Percentiles rank a stretch among this genome's conserved stretches.
These are phyloP conservation scores for Lagenorhynchus albirostris DNA, from an alignment of 2,113 vertebrate genomes.

Conservation along the genomic window DNA sequence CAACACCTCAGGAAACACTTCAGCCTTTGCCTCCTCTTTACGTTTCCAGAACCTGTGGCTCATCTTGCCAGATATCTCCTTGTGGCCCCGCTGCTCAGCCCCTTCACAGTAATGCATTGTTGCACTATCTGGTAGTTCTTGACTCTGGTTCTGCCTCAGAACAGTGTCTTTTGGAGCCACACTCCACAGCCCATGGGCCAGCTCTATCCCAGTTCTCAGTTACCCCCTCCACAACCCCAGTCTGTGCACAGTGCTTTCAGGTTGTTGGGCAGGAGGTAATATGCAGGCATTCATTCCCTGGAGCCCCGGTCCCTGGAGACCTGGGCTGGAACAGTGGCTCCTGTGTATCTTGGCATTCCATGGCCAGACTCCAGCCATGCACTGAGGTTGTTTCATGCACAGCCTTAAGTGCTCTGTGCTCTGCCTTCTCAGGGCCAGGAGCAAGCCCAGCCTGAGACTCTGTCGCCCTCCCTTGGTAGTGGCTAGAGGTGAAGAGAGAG, in stretches of 20 bases:
- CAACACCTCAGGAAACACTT: background rate
- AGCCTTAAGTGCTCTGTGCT: slow-evolving; percentile 59
- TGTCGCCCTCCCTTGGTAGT: slow-evolving; percentile 59
- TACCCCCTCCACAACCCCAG: slow-evolving; percentile 8
- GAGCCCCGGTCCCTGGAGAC: slow-evolving; percentile 57
- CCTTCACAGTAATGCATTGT: background rate
- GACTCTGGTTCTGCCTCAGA: background rate
- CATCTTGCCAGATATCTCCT: background rate
- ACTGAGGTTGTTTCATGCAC: slow-evolving; percentile 69
- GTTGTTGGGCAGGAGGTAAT: slow-evolving; percentile 41
- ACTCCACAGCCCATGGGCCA: background rate
- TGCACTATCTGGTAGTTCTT: background rate
- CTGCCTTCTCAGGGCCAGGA: slow-evolving; percentile 13
- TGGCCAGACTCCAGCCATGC: slow-evolving; percentile 67
- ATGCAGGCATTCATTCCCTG: slow-evolving; percentile 65
- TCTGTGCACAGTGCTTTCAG: slow-evolving; percentile 37
- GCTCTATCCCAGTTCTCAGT: background rate
- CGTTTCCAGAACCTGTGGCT: background rate
- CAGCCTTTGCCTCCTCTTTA: background rate
- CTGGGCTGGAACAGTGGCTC: slow-evolving; percentile 55
- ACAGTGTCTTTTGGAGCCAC: background rate
- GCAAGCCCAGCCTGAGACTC: slow-evolving; percentile 55
- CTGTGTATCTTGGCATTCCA: slow-evolving; percentile 71
- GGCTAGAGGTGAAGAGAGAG: slow-evolving; percentile 32
- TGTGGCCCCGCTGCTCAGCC: background rate